phyloP scores from a whole-genome alignment of 2,113 vertebrate genomes.

The Leptocoma aspasia region DNA sequence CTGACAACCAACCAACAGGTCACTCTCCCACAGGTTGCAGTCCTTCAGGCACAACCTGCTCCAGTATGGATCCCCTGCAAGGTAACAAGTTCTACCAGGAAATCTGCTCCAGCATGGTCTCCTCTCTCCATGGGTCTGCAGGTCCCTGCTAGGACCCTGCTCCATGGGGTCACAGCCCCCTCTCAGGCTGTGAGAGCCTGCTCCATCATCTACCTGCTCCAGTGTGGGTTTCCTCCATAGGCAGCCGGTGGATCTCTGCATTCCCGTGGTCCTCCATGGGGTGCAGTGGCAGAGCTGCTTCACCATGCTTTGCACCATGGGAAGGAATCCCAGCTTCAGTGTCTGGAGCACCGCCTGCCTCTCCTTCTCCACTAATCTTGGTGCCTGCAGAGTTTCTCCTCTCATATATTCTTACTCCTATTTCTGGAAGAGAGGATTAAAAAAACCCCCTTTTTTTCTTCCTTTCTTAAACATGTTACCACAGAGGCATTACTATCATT shows the following conservation, averaged over 20 bases:
- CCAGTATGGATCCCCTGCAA: accelerated
- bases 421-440: neutral
- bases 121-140: neutral
- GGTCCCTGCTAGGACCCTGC: too few relatives aligned
- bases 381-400: neutral
- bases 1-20: too few relatives aligned
- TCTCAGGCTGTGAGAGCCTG: too few relatives aligned
- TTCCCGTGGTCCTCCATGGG: accelerated
- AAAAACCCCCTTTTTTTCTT: accelerated
- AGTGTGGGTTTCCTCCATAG: neutral
- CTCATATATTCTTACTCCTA: neutral
- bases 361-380: neutral
- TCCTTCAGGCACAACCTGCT: neutral
- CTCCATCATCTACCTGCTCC: neutral
- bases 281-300: neutral
- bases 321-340: neutral
- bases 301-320: accelerated
- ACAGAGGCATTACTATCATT: neutral
- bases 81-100: neutral
- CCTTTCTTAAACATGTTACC: neutral
- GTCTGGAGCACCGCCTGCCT: neutral
- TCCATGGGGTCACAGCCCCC: neutral
- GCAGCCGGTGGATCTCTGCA: neutral
- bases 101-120: accelerated
- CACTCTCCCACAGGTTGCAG: neutral